A percentile compares a stretch with the other conserved stretches of the same genome.
Conservation (phyloP, 2,888 invertebrate genomes). For the Campoletis raptor region DNA sequence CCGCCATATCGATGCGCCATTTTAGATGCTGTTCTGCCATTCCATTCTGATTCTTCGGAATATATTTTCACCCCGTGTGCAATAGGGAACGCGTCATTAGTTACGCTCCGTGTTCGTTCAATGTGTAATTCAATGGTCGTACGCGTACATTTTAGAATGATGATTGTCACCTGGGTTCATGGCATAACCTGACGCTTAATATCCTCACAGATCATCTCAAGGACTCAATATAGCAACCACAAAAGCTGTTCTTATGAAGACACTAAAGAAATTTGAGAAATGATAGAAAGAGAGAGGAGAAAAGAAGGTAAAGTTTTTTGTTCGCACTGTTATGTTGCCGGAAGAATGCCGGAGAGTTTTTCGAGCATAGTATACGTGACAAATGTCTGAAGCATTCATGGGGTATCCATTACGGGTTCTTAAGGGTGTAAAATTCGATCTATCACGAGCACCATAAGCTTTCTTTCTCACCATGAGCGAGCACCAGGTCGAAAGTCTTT, state of each 20-base stretch:
- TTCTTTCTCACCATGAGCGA: slow-evolving; percentile 58
- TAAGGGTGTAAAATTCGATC: slow-evolving; percentile 48
- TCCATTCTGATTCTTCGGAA: slow-evolving; percentile 51
- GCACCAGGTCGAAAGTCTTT: slow-evolving; percentile 65
- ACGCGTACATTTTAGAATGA: slow-evolving; percentile 25
- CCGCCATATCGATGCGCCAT: slow-evolving; percentile 78
- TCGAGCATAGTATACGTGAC: slow-evolving; percentile 42
- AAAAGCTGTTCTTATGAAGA: slow-evolving; percentile 42
- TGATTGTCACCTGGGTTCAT: slow-evolving; percentile 59
- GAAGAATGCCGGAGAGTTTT: slow-evolving; percentile 28
- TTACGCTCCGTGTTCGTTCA: slow-evolving; percentile 40
- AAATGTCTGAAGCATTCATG: slow-evolving; percentile 58
- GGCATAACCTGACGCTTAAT: slow-evolving; percentile 13
- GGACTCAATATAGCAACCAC: slow-evolving; percentile 60
- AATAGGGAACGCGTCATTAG: slow-evolving; percentile 60
- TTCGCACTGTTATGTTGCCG: slow-evolving; percentile 34
- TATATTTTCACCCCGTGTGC: slow-evolving; percentile 54
- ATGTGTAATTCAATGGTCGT: slow-evolving; percentile 41
- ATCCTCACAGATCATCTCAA: slow-evolving; percentile 49
- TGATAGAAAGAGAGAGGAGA: slow-evolving; percentile 27
- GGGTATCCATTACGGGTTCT: slow-evolving; percentile 54
- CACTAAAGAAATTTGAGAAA: slow-evolving; percentile 51
- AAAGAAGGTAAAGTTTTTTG: slow-evolving; percentile 15
- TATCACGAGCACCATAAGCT: slow-evolving; percentile 31
- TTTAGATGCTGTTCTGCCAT: slow-evolving; percentile 61